Evolutionary conservation across 2,888 invertebrate genomes (phyloP), one percentile per base, ranked within the genome.

Genomic region (Blastobasis adustella): DNA sequence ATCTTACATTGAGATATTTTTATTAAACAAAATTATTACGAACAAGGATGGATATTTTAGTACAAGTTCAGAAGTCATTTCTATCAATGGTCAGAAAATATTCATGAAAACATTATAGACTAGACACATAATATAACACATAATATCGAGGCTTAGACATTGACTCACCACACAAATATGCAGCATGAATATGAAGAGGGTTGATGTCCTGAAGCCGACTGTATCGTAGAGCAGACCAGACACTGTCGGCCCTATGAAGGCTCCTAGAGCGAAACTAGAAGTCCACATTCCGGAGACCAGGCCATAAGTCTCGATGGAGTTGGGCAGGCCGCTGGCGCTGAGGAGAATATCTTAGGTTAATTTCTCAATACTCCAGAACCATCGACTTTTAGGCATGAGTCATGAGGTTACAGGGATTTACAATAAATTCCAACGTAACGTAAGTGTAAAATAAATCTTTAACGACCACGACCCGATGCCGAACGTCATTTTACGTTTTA

Each of bases 231-330:
- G 87, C 45, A 94, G 89, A 0, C 95, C 95, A 63, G 76, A 94
- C 79, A 94, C 84, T 0, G 94, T 94, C 1, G 95, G 95, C 0
- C 96, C 96, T 49, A 95, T 91, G 76, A 95, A 95, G 1, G 95
- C 95, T 0, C 97, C 97, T 7, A 97, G 85, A 0, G 97, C 96
- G 67, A 97, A 96, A 0, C 95, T 93, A 1, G 96, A 96, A 1
- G 97, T 96, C 94, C 96, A 97, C 65, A 97, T 89, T 0, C 96
- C 97, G 0, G 97, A 96, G 6, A 97, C 94, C 42, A 97, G 84
- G 0, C 97, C 97, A 69, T 96, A 97, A 0, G 97, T 97, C 69
- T 96, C 95, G 59, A 97, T 90, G 56, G 93, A 94, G 76, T 97
- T 95, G 0, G 95, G 93, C 60, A 96, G 92, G 1, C 95, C 95